phyloP scores from a whole-genome alignment of 2,888 invertebrate genomes.

The Atrina japonica region DNA sequence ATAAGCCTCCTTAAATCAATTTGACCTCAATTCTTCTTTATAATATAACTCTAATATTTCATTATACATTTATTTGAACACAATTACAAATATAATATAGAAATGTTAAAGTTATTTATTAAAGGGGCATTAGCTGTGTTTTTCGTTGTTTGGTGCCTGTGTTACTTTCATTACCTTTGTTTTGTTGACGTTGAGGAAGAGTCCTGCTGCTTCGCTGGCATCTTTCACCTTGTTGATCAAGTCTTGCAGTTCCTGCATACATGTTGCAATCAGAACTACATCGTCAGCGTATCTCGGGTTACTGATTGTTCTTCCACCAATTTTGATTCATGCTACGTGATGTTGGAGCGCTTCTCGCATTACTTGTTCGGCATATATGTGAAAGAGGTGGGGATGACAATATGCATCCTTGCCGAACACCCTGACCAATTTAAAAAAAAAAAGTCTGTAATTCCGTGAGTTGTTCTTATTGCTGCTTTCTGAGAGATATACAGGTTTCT shows the following conservation, averaged over 20 bases:
- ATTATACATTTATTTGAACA: too few species aligned
- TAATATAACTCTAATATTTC: too few species aligned
- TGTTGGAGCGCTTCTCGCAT: not conserved
- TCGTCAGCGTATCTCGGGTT: constrained; percentile 14
- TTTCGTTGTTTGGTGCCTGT: too few species aligned
- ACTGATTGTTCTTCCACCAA: constrained; percentile 14
- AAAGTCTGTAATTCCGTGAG: too few species aligned
- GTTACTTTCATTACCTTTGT: not conserved
- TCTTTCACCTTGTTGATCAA: not conserved
- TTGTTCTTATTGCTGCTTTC: too few species aligned
- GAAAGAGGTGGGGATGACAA: not conserved
- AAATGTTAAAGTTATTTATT: too few species aligned
- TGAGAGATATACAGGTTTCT: not conserved
- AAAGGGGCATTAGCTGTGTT: too few species aligned
- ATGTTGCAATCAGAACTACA: constrained; percentile 17
- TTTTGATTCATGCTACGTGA: constrained; percentile 9
- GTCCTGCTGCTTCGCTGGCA: constrained; percentile 6
- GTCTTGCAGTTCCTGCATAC: constrained; percentile 13
- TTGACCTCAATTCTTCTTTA: too few species aligned
- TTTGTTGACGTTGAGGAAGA: constrained; percentile 3
- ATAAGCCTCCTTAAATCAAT: too few species aligned
- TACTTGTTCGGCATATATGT: not conserved
- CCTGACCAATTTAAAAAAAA: too few species aligned
- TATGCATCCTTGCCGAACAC: too few species aligned
- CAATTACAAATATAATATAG: too few species aligned